Evolutionary conservation across 2,888 invertebrate genomes (phyloP), one percentile per base, ranked within the genome.

Genomic region (Desoria tigrina): DNA sequence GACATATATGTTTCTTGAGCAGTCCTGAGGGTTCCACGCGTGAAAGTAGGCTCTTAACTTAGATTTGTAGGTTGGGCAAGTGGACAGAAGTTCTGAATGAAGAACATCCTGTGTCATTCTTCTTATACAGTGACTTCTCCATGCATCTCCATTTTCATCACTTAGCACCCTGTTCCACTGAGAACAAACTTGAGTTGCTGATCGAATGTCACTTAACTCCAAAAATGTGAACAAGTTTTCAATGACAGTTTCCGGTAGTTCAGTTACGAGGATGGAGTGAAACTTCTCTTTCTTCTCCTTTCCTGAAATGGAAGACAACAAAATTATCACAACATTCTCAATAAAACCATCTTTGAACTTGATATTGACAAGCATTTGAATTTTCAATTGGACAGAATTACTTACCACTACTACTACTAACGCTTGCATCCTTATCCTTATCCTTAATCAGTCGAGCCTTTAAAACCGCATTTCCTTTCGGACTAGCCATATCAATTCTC

Each of bases 11-110:
- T 99, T 96, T 79, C 94, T 87, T 57, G 97, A 98, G 80, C 96
- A 95, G 81, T 99, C 98, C 80, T 90, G 89, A 11, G 95, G 92
- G 81, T 94, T 98, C 98, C 98, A 99, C 0, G 97, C 91, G 82
- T 95, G 92, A 79, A 89, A 89, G 81, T 89, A 94, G 16, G 98
- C 96, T 78, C 93, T 85, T 72, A 98, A 83, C 83, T 97, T 97
- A 26, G 93, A 88, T 84, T 94, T 97, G 79, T 90, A 94, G 4
- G 94, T 92, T 63, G 90, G 87, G 74, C 94, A 88, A 73, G 92
- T 90, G 53, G 90, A 87, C 61, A 98, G 84, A 77, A 98, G 84
- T 81, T 95, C 94, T 7, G 94, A 94, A 82, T 93, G 94, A 72
- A 96, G 83, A 4, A 88, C 88, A 78, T 88, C 94, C 80, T 92